These are phyloP conservation scores for Steinernema scapterisci DNA, from an alignment of 2,888 invertebrate species.

Conservation along the genomic window DNA sequence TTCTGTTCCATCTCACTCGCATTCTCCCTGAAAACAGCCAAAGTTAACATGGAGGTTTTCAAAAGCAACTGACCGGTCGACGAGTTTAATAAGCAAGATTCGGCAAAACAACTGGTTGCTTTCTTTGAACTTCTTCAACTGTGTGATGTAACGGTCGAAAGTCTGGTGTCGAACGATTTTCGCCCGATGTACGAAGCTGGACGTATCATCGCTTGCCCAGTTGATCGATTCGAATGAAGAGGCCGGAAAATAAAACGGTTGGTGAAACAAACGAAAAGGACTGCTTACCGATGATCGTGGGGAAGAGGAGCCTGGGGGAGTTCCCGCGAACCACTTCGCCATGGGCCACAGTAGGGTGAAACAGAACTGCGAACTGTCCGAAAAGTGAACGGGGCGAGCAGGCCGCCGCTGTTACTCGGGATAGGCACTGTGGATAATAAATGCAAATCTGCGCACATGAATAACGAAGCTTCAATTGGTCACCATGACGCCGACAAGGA, in stretches of 20 bases:
- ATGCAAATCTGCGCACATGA: conserved; percentile 22
- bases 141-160: conserved; percentile 16
- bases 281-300: not conserved
- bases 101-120: not conserved
- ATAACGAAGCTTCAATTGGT: conserved; percentile 3
- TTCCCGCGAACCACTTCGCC: no score
- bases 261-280: no score
- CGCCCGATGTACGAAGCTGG: not conserved
- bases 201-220: not conserved
- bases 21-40: not conserved
- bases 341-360: not conserved
- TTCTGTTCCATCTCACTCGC: not conserved
- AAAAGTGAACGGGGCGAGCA: not conserved
- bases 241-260: no score
- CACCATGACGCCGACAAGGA: not conserved
- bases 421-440: not conserved
- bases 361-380: conserved; percentile 1
- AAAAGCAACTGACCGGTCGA: not conserved
- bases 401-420: not conserved
- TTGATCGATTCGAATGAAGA: conserved; percentile 9
- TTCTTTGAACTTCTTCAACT: conserved; percentile 22
- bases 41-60: no score
- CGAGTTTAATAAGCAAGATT: conserved; percentile 10
- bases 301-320: not conserved
- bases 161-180: conserved; percentile 13